Evolutionary conservation across 2,113 vertebrate genomes (phyloP), one percentile per base, ranked within the genome.

Genomic region (Poeciliopsis prolifica): DNA sequence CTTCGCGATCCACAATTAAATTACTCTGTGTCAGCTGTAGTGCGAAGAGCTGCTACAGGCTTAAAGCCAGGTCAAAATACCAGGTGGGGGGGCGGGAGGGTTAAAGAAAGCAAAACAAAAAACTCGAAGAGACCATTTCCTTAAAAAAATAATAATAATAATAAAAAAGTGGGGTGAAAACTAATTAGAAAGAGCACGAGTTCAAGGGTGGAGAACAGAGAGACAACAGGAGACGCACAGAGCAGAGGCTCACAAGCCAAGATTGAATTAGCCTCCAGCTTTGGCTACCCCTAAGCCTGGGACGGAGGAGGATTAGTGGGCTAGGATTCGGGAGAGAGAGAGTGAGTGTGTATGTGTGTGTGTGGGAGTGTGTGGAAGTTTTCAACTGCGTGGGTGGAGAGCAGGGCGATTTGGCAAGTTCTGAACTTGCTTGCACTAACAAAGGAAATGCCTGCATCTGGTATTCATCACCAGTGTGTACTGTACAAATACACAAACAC

Each of bases 381-480:
- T 92, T 90, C 86, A 87, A 91, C 86, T 70, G 74, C 80, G 91
- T 92, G 88, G 92, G 88, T 87, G 88, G 91, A 88, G 88, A 91
- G 87, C 82, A 87, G 77, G 78, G 83, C 62, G 85, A 90, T 92
- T 92, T 90, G 89, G 89, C 89, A 91, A 91, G 85, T 91, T 90
- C 65, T 79, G 82, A 92, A 89, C 85, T 90, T 87, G 86, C 89
- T 87, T 89, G 89, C 88, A 92, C 91, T 88, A 92, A 92, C 89
- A 92, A 92, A 93, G 91, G 92, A 93, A 93, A 93, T 92, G 91
- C 89, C 86, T 91, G 87, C 89, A 91, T 92, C 92, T 93, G 90
- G 92, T 89, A 91, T 91, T 89, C 89, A 89, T 92, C 87, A 86
- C 54, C 63, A 71, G 63, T 81, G 76, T 77, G 72, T 86, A 86